Conservation (phyloP, 1,140 invertebrate genomes). For the Brachionus sp. region DNA sequence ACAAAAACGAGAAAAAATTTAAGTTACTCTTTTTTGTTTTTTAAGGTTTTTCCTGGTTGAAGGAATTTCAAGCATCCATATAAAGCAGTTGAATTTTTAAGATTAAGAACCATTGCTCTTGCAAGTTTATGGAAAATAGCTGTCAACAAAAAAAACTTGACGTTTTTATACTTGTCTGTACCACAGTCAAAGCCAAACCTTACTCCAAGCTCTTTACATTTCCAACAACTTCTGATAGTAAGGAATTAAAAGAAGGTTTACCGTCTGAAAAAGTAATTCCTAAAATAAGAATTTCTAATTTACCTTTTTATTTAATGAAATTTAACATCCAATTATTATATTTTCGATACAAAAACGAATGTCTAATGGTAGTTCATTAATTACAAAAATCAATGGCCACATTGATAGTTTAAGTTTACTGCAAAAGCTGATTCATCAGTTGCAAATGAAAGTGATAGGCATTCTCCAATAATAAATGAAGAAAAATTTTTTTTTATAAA, state of each 20-base stretch:
- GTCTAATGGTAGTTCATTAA: neutral
- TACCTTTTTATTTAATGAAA: neutral
- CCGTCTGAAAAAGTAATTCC: neutral
- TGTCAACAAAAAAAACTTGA: neutral
- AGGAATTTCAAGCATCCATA: neutral
- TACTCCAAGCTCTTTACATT: neutral
- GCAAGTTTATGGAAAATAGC: neutral
- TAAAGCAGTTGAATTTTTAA: neutral
- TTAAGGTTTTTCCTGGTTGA: neutral
- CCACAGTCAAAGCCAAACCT: neutral
- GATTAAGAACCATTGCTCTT: neutral
- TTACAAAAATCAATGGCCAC: neutral
- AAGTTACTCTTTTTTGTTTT: neutral
- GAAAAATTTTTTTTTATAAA: neutral
- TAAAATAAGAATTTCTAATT: neutral
- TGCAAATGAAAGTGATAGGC: neutral
- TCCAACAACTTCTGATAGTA: neutral
- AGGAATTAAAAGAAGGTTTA: neutral
- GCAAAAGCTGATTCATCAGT: neutral
- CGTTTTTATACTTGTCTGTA: neutral
- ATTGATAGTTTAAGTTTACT: neutral
- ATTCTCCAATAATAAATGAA: neutral
- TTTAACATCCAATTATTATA: neutral
- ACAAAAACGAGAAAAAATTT: neutral
- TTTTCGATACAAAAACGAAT: neutral